Base-by-base conservation (phyloP, 1,140 invertebrate species). In the Drosophila kanapiae region DNA sequence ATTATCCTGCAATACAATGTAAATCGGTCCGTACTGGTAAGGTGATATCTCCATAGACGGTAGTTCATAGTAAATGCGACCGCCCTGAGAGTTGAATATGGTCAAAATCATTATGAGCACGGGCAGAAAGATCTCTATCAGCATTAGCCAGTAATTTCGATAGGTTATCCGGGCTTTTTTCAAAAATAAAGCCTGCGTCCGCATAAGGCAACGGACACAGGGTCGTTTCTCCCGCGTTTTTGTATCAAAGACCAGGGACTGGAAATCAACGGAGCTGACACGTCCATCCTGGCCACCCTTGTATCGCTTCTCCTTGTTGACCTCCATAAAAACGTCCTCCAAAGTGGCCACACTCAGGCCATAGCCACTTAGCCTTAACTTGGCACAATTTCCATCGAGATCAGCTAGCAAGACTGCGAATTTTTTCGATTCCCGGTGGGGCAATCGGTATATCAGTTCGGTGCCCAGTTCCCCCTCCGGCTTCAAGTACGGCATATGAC, bases 321-420 rank as follows among this genome's bases (percentile, higher is more conserved):
- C 81, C 70, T 84, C 97, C 35, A 98, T 93, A 60, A 95, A 96
- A 4, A 97, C 97, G 91, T 99, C 98, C 93, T 99, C 98, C 58
- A 99, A 91, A 0, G 98, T 98, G 10, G 98, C 98, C 95, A 98
- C 98, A 29, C 97, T 98, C 0, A 99, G 96, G 0, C 98, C 98
- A 92, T 97, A 98, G 80, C 96, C 97, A 65, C 95, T 96, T 49
- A 98, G 14, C 38, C 72, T 60, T 5, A 93, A 6, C 0, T 77
- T 42, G 0, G 27, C 33, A 0, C 70, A 70, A 3, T 81, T 31
- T 0, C 56, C 3, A 65, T 93, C 92, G 6, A 93, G 67, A 6
- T 78, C 74, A 10, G 23, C 42, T 3, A 78, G 33, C 18, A 78
- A 9, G 40, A 0, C 71, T 7, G 49, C 75, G 75, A 80, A 93